Base-by-base conservation (phyloP, 1,140 invertebrate genomes). In the Colletes latitarsis region DNA sequence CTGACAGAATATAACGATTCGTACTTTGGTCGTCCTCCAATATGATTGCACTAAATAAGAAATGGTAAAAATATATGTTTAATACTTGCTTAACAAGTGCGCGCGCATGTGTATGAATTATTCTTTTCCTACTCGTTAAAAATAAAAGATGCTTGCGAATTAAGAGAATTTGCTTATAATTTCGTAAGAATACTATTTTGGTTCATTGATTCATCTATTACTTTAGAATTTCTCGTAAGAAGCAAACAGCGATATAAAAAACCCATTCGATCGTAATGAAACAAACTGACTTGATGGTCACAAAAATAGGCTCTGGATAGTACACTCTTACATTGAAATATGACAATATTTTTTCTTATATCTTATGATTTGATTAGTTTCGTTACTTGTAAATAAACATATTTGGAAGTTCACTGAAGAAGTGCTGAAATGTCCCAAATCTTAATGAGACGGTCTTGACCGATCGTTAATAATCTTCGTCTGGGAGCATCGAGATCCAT, bases 401-500 rank as follows among this genome's bases (percentile, higher is more conserved):
- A 69, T 64, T 58, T 77, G 71, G 67, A 89, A 87, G 78, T 83
- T 92, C 89, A 93, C 68, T 93, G 91, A 73, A 96, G 92, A 82
- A 96, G 92, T 74, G 95, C 94, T 68, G 95, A 95, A 83, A 96
- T 94, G 88, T 96, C 96, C 96, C 96, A 96, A 85, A 99, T 96
- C 95, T 99, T 99, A 85, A 99, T 98, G 76, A 99, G 94, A 79
- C 98, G 95, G 94, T 99, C 98, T 90, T 98, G 97, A 15, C 98
- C 98, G 64, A 99, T 97, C 10, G 98, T 99, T 58, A 99, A 94
- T 79, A 99, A 95, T 89, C 96, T 95, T 89, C 96, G 96, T 9
- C 96, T 95, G 46, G 96, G 95, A 91, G 98, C 97, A 94, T 99
- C 98, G 46, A 99, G 93, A 93, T 97, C 95, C 96, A 99, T 97